Percentiles rank a stretch among this genome's conserved stretches.
These are phyloP conservation scores for Todus mexicanus DNA, from an alignment of 2,797 vertebrate species.

Conservation along the genomic window DNA sequence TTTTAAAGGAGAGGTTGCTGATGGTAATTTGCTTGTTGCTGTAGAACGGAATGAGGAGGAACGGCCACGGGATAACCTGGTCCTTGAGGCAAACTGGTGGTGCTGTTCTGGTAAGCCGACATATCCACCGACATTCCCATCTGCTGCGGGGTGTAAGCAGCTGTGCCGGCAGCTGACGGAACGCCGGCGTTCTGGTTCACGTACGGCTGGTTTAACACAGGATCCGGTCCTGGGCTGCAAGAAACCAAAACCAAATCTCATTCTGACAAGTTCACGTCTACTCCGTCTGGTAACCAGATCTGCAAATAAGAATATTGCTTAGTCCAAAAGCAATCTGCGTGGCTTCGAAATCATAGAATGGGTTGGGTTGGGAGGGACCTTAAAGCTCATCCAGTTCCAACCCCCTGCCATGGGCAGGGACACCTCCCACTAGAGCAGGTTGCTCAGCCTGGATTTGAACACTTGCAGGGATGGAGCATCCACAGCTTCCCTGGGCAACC, in stretches of 20 bases:
- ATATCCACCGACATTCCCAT: constrained; percentile 82
- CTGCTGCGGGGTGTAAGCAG: constrained; percentile 81
- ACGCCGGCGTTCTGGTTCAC: constrained; percentile 78
- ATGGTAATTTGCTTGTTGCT: constrained; percentile 83
- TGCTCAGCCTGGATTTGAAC: not conserved
- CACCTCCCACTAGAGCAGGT: not conserved
- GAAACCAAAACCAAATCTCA: not conserved
- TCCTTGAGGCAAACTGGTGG: constrained; percentile 77
- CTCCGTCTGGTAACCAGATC: not conserved
- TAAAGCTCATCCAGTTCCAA: not conserved
- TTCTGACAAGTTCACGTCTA: not conserved
- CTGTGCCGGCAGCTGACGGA: constrained; percentile 12
- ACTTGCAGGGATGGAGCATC: not conserved
- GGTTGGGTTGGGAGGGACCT: not conserved
- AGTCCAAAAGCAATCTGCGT: fast-evolving
- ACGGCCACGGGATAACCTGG: constrained; percentile 77
- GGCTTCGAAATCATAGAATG: not conserved
- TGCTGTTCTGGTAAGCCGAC: constrained; percentile 83
- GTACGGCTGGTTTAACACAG: constrained; percentile 74
- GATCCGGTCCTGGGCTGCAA: constrained; percentile 80
- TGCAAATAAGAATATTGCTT: not conserved
- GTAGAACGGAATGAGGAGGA: constrained; percentile 78
- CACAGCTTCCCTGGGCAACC: not conserved
- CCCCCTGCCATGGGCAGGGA: not conserved
- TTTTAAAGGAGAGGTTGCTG: constrained; percentile 92